Evolutionary conservation across 2,113 vertebrate species (phyloP).

Genomic region (Carollia perspicillata): DNA sequence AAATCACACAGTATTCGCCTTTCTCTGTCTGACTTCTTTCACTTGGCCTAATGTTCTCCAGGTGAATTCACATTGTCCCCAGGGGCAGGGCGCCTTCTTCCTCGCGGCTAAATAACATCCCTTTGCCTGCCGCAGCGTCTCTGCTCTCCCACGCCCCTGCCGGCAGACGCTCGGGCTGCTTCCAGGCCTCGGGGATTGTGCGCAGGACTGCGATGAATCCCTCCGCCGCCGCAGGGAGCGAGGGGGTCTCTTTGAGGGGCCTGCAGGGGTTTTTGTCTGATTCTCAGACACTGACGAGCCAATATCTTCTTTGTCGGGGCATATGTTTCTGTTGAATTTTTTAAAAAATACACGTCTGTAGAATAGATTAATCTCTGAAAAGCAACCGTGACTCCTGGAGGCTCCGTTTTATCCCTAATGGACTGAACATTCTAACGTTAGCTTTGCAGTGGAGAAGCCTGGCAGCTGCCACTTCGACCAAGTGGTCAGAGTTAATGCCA

Average conservation of each 20-base stretch:
- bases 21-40: background rate
- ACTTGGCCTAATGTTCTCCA: background rate
- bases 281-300: background rate
- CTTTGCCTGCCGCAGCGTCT: accelerated
- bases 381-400: background rate
- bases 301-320: background rate
- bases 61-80: too few species aligned
- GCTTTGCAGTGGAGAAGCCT: background rate
- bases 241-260: background rate
- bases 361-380: background rate
- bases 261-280: background rate
- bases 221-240: too few species aligned
- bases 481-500: background rate
- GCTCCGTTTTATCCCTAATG: background rate
- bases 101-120: background rate
- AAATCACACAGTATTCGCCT: background rate
- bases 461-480: background rate
- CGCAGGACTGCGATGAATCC: too few species aligned
- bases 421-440: background rate
- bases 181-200: background rate
- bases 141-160: too few species aligned
- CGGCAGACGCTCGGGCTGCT: background rate
- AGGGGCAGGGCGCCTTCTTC: background rate
- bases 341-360: background rate
- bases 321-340: background rate